Conservation (phyloP, 2,888 invertebrate genomes). For the Noctua comes region DNA sequence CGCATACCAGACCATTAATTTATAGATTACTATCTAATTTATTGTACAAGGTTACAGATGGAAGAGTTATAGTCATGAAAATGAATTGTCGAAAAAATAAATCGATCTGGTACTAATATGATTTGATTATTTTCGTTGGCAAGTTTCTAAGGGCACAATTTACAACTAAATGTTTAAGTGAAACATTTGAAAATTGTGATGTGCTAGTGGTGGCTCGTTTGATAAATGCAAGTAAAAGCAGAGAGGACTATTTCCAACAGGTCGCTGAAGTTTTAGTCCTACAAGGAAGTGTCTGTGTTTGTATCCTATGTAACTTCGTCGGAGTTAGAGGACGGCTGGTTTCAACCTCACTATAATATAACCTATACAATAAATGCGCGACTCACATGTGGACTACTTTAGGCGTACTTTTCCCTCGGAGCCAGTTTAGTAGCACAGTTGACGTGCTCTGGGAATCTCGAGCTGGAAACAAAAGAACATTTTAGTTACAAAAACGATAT, state of each 20-base stretch:
- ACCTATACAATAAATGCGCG: constrained; percentile 60
- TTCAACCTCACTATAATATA: constrained; percentile 52
- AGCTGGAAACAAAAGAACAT: constrained; percentile 87
- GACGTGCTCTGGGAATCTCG: constrained; percentile 95
- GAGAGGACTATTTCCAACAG: constrained; percentile 44
- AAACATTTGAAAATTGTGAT: constrained; percentile 79
- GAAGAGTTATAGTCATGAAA: constrained; percentile 36
- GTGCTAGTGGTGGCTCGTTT: constrained; percentile 75
- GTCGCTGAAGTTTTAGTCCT: constrained; percentile 17
- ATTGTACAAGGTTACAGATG: constrained; percentile 54
- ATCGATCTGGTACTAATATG: constrained; percentile 60
- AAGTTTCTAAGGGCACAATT: constrained; percentile 76
- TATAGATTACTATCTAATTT: constrained; percentile 42
- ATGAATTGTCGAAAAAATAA: constrained; percentile 32
- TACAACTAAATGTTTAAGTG: constrained; percentile 72
- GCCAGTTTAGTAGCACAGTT: constrained; percentile 94
- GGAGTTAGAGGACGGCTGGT: constrained; percentile 53
- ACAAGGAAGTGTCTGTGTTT: constrained; percentile 20
- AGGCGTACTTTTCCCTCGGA: constrained; percentile 94
- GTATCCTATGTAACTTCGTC: constrained; percentile 27
- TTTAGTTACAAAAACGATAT: background rate
- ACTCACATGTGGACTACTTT: constrained; percentile 90
- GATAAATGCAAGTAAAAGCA: constrained; percentile 74
- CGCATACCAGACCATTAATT: constrained; percentile 45
- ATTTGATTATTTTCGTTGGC: constrained; percentile 68